Evolutionary conservation across 1,140 invertebrate genomes (phyloP).

Genomic region (Elysia chlorotica): DNA sequence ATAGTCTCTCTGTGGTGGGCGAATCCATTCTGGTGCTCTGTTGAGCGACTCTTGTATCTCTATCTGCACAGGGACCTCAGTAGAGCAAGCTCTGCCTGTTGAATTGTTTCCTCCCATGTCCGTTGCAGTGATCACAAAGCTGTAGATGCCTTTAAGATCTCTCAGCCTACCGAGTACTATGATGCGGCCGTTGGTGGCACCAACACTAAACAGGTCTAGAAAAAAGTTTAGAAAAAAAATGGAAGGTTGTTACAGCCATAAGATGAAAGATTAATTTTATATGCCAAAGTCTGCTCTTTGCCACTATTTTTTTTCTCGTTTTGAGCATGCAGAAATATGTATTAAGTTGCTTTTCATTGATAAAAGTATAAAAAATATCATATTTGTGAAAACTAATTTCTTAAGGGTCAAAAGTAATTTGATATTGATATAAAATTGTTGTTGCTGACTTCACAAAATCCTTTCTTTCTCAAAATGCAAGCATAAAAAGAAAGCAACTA

Average conservation of each 20-base stretch:
- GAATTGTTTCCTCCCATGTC: conserved; percentile 26
- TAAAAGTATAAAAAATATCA: too few species aligned
- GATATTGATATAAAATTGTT: too few species aligned
- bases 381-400: too few species aligned
- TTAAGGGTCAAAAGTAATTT: not conserved
- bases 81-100: conserved; percentile 17
- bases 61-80: conserved; percentile 34
- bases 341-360: too few species aligned
- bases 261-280: not conserved
- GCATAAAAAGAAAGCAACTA: not conserved
- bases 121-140: conserved; percentile 37
- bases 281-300: too few species aligned
- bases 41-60: conserved; percentile 75
- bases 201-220: not conserved
- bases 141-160: conserved; percentile 49
- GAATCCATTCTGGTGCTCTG: conserved; percentile 75
- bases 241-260: conserved; percentile 39
- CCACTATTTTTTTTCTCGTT: too few species aligned
- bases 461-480: not conserved
- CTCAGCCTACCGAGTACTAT: conserved; percentile 33
- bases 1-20: conserved; percentile 64
- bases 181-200: conserved; percentile 26
- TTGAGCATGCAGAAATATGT: too few species aligned
- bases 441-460: too few species aligned
- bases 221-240: conserved; percentile 20